Evolutionary conservation across 2,113 vertebrate species (phyloP), one percentile per base, ranked within the genome.

Genomic region (Parus major): DNA sequence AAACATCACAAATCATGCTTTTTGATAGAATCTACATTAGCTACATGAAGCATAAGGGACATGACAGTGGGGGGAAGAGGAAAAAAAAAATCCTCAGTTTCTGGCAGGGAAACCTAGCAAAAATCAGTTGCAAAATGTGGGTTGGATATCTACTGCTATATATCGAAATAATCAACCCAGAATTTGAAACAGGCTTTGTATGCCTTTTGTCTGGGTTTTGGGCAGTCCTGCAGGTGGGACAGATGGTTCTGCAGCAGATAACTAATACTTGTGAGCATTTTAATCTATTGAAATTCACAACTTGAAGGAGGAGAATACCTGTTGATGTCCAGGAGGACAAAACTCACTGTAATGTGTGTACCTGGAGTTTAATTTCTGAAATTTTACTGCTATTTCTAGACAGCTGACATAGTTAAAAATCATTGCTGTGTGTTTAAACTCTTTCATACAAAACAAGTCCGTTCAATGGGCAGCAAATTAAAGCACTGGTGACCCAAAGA

Each of bases 1-100:
- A 96, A 93, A 97, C 95, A 97, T 96, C 97, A 97, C 96, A 98
- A 97, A 97, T 97, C 92, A 90, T 69, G 65, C 80, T 96, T 97
- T 97, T 94, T 96, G 97, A 97, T 97, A 96, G 59, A 87, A 97
- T 97, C 97, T 97, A 68, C 76, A 82, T 96, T 96, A 94, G 68
- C 72, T 52, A 56, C 75, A 81, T 76, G 90, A 88, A 90, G 72
- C 87, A 87, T 50, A 63, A 96, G 82, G 59, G 91, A 94, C n/a
- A 92, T 33, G n/a, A 49, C 49, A 71, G 33, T 55, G 35, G 65
- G 44, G 53, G 28, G 9, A 60, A 36, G 21, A 41, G 57, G 61
- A 1, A 18, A 10, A 29, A 91, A 29, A 56, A 25, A n/a, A 71
- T 25, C 7, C 33, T 86, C 11, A 2, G 6, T 77, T 92, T 89